phyloP scores from a whole-genome alignment of 2,113 vertebrate genomes.

The Scytalopus superciliaris region DNA sequence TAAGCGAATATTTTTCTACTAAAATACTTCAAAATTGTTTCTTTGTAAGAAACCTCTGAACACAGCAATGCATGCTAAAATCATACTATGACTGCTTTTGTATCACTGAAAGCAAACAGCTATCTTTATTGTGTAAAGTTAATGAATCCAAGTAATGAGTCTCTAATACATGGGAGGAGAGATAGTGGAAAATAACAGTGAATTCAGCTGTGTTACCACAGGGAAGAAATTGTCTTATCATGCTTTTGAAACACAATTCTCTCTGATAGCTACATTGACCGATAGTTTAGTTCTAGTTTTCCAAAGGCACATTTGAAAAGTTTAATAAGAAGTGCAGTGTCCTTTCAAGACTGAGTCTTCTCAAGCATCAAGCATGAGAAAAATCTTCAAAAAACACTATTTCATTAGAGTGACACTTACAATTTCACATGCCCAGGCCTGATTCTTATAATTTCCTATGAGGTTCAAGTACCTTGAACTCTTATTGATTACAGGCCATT shows the following conservation, averaged over 20 bases:
- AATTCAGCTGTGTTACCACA: not conserved
- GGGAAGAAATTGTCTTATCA: not conserved
- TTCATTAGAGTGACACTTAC: not conserved
- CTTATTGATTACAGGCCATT: not conserved
- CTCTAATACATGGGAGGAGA: not conserved
- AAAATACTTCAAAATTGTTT: not conserved
- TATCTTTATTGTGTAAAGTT: not conserved
- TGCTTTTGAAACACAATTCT: not conserved
- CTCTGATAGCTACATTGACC: not conserved
- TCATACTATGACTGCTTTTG: not conserved
- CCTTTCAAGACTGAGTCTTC: not conserved
- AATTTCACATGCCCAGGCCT: not conserved
- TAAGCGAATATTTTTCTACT: not conserved
- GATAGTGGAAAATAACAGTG: not conserved
- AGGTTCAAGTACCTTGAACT: not conserved
- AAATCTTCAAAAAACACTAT: not conserved
- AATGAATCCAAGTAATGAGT: not conserved
- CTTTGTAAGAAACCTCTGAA: not conserved
- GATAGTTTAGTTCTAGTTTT: not conserved
- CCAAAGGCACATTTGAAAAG: not conserved
- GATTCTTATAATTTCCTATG: not conserved
- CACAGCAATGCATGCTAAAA: not conserved
- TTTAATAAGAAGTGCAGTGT: not conserved
- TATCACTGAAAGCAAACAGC: not conserved
- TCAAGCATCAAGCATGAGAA: not conserved